Conservation (phyloP, 2,113 vertebrate species). For the Shinisaurus crocodilurus region DNA sequence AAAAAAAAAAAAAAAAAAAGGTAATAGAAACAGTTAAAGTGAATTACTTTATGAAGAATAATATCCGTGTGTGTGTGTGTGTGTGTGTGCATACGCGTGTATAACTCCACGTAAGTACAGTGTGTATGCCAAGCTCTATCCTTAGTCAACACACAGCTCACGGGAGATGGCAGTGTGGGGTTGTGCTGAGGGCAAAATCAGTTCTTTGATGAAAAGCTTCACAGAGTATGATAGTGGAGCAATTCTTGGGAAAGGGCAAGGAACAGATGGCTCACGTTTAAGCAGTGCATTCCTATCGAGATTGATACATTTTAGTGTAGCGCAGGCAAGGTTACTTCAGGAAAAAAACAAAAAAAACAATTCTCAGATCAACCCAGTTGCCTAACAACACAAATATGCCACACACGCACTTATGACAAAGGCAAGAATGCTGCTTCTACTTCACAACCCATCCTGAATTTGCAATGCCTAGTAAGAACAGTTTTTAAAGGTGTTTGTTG, state of each 20-base stretch:
- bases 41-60: not conserved
- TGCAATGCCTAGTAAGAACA: not conserved
- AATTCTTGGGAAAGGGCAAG: not conserved
- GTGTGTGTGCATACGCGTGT: not conserved
- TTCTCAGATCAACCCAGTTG: not conserved
- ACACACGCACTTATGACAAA: conserved; percentile 5
- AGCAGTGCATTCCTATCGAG: conserved; percentile 25
- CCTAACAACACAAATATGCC: conserved; percentile 18
- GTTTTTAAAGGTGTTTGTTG: conserved; percentile 5
- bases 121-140: rapidly evolving
- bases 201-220: conserved; percentile 4
- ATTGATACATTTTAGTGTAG: not conserved
- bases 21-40: not conserved
- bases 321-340: conserved; percentile 31
- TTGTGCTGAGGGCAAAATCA: conserved; percentile 3
- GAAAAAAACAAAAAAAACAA: not conserved
- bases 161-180: not conserved
- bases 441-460: conserved; percentile 8
- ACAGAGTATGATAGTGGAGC: conserved; percentile 8
- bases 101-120: not conserved
- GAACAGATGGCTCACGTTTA: conserved; percentile 32
- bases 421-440: not conserved
- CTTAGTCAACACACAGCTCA: not conserved
- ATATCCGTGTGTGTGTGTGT: not conserved
- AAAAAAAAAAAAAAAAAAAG: too few relatives aligned